phyloP scores from a whole-genome alignment of 2,888 invertebrate species.

The Tetanocera ferruginea region DNA sequence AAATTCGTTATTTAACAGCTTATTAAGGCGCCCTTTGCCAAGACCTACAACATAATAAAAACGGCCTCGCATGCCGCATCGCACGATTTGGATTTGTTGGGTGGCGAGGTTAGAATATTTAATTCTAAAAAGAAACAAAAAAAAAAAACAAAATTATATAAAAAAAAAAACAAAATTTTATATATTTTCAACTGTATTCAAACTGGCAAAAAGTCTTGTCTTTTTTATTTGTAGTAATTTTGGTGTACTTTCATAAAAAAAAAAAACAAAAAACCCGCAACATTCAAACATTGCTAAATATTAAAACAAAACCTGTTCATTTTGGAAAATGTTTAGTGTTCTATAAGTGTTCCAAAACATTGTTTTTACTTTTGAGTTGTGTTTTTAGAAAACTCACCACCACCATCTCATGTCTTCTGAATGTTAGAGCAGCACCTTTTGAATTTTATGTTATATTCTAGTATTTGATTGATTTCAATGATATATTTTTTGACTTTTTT shows the following conservation, averaged over 20 bases:
- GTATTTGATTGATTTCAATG: not conserved
- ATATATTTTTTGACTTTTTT: not conserved
- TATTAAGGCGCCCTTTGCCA: constrained; percentile 96
- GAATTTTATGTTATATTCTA: not conserved
- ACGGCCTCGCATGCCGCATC: constrained; percentile 78
- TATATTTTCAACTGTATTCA: constrained; percentile 36
- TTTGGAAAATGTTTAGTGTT: not conserved
- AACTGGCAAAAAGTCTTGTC: not conserved
- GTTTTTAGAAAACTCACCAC: constrained; percentile 1
- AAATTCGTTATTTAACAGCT: constrained; percentile 74
- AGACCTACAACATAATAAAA: constrained; percentile 97
- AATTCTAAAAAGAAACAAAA: constrained; percentile 55
- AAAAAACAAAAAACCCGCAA: too few species aligned
- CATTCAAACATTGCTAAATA: not conserved
- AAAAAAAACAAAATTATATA: constrained; percentile 39
- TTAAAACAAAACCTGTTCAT: not conserved
- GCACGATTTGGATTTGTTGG: constrained; percentile 77
- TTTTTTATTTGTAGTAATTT: constrained; percentile 44
- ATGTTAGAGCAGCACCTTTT: constrained; percentile 33
- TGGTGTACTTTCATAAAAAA: constrained; percentile 2
- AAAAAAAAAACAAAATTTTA: constrained; percentile 40
- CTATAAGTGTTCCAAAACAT: not conserved
- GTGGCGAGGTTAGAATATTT: constrained; percentile 70
- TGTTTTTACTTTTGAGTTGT: not conserved
- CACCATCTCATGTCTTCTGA: constrained; percentile 21